Evolutionary conservation across 2,113 vertebrate genomes (phyloP), one percentile per base, ranked within the genome.

Genomic region (Delphinus delphis): DNA sequence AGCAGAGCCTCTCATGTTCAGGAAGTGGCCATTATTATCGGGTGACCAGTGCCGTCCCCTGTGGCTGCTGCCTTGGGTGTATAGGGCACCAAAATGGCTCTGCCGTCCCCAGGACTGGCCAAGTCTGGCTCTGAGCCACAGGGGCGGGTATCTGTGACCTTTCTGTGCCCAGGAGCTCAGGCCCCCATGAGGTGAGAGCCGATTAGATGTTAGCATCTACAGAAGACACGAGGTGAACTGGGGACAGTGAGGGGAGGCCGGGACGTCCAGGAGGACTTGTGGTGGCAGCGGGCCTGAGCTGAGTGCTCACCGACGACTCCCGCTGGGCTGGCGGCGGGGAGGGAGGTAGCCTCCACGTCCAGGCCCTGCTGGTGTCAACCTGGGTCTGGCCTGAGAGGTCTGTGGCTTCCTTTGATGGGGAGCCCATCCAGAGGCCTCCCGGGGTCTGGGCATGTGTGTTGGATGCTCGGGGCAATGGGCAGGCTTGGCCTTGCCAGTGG

Each of bases 371-470:
- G 23, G 31, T 82, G 76, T 33, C 60, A 33, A 2, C 62, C 41
- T 47, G 38, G 2, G 13, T 33, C 83, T 26, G 17, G 36, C 26
- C 33, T 17, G 60, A 44, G 88, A 50, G 25, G 74, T 17, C 33
- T 81, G 33, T 0, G 1, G 55, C 50, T 68, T 21, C 47, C 79
- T 74, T 63, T 1, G 2, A 47, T 2, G 1, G 0, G 4, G 53
- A 70, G 47, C n/a, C n/a, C 23, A 18, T 21, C 81, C 53, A 7
- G 28, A 33, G 53, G 81, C 28, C 36, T 62, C 53, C n/a, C 10
- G 0, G 17, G 41, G 58, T 28, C 47, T 8, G 44, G 36, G 55
- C 41, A 9, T 26, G 81, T 2, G 44, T 65, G 81, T 38, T 0
- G n/a, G 68, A 31, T 84, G 38, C 68, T 73, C 5, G 23, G 55